phyloP scores from a whole-genome alignment of 2,888 invertebrate genomes.

The Platycheirus albimanus region DNA sequence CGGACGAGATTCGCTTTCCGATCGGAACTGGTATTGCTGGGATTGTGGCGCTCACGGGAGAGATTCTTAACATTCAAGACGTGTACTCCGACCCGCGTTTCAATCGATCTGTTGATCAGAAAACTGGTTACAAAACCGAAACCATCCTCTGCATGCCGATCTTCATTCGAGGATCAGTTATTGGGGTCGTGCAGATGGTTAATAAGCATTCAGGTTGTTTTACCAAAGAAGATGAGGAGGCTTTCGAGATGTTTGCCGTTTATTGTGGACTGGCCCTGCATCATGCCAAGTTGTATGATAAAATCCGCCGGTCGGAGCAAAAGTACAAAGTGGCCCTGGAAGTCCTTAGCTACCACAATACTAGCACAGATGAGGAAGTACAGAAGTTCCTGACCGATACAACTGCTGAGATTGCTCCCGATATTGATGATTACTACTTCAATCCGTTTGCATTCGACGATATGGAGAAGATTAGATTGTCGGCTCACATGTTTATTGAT shows the following conservation, averaged over 20 bases:
- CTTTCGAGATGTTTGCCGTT: conserved; percentile 92
- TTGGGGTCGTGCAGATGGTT: conserved; percentile 95
- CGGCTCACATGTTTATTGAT: conserved; percentile 90
- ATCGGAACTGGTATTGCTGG: conserved; percentile 92
- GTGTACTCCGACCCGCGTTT: conserved; percentile 91
- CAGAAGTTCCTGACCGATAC: conserved; percentile 76
- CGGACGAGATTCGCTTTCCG: conserved; percentile 87
- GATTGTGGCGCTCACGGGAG: conserved; percentile 90
- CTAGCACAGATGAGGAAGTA: conserved; percentile 89
- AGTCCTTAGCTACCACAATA: conserved; percentile 92
- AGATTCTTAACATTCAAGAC: conserved; percentile 91
- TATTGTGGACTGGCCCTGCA: conserved; percentile 94
- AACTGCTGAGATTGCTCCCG: conserved; percentile 77
- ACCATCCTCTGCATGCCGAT: conserved; percentile 94
- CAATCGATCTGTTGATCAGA: conserved; percentile 88
- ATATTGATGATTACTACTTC: conserved; percentile 86
- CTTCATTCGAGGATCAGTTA: conserved; percentile 89
- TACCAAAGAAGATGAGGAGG: conserved; percentile 88
- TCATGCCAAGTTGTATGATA: conserved; percentile 92
- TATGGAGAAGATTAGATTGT: conserved; percentile 88
- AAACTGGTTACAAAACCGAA: conserved; percentile 88
- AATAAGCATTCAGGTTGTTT: conserved; percentile 86
- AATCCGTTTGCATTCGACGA: conserved; percentile 89
- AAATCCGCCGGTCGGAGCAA: conserved; percentile 91
- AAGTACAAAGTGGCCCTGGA: conserved; percentile 92